Conservation (phyloP, 2,113 vertebrate genomes). For the Brienomyrus longianalis region DNA sequence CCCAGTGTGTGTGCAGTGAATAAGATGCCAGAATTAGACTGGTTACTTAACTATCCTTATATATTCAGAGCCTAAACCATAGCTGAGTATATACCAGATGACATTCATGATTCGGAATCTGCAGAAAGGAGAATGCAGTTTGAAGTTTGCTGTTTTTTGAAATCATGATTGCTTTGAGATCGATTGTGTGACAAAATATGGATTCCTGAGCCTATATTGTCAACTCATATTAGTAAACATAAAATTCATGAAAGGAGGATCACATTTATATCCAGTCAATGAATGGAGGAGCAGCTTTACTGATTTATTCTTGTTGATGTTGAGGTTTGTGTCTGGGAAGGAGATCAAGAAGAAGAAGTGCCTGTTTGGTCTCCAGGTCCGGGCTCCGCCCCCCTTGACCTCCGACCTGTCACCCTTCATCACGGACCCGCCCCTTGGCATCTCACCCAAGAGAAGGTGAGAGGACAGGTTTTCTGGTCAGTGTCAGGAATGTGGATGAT, state of each 20-base stretch:
- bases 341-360: conserved; percentile 95
- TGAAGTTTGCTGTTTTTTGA: neutral
- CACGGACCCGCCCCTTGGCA: conserved; percentile 60
- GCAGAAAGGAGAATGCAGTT: neutral
- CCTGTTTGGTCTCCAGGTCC: conserved; percentile 81
- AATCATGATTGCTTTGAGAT: neutral
- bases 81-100: neutral
- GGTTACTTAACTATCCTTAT: neutral
- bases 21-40: neutral
- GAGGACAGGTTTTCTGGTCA: conserved; percentile 4
- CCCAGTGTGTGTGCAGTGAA: neutral
- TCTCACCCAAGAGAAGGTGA: conserved; percentile 64
- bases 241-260: neutral
- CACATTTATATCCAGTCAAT: neutral
- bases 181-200: neutral
- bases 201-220: neutral
- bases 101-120: neutral
- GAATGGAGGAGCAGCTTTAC: neutral
- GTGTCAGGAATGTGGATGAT: neutral
- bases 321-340: conserved; percentile 84
- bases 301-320: neutral
- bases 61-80: neutral
- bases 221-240: neutral
- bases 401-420: conserved; percentile 65
- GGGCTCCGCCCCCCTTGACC: conserved; percentile 72